Base-by-base conservation (phyloP, 92 coral and sea anemone species). In the Metridium senile region DNA sequence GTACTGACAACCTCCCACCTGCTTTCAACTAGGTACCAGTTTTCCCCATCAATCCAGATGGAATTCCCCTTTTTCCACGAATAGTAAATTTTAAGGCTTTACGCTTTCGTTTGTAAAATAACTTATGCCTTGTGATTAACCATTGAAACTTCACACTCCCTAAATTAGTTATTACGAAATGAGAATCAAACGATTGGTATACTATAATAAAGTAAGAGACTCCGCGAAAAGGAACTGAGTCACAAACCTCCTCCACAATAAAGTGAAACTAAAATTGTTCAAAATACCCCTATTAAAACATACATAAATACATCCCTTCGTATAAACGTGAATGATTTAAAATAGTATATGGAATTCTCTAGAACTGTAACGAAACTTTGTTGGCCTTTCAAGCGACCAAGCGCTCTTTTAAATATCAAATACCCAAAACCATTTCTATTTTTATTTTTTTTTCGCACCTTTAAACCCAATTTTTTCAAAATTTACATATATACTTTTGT, bases 1-100 rank as follows among this genome's bases (percentile, higher is more conserved):
- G 97, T 80, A 89, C 56, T 71, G 16, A 31, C 20, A 31, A 59
- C 93, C 93, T 74, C 97, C 97, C 89, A 87, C 93, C 83, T 90
- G 86, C 81, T 77, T 46, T 33, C 75, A 33, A 70, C 84, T 81
- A 72, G 89, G 45, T 77, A 82, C 89, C 83, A 82, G 89, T 80
- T 39, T 85, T 74, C 79, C 74, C 83, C 27, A 58, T 57, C 28
- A 33, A 59, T 64, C 46, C 70, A 32, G 25, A 65, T 29, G 64
- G 64, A 73, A 47, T 58, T 73, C 56, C 77, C 77, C 77, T 39
- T 47, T 32, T 26, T 10, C 19, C 20, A 30, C 33, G 11, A 26
- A 6, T 43, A 18, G 26, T 10, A 9, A 27, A 18, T 52, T 23
- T 17, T 7, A 21, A 9, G 28, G 39, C 4, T 70, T 21, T 9